Conservation (phyloP, 2,888 invertebrate genomes). For the Teleogryllus oceanicus region DNA sequence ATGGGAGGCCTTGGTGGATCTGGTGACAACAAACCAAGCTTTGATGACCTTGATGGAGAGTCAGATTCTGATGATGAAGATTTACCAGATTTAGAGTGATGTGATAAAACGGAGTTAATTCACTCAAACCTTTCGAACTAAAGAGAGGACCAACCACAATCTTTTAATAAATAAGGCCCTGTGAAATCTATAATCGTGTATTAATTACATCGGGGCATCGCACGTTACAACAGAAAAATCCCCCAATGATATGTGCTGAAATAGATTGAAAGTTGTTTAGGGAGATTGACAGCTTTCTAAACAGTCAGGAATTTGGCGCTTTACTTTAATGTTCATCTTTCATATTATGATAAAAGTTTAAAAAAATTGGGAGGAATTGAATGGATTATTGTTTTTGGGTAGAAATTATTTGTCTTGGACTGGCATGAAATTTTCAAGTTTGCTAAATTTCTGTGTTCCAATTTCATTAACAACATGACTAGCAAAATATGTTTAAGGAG, state of each 20-base stretch:
- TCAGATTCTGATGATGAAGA: constrained; percentile 79
- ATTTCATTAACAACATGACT: neutral
- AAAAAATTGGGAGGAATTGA: neutral
- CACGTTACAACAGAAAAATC: neutral
- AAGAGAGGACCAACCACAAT: constrained; percentile 20
- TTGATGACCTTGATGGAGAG: constrained; percentile 68
- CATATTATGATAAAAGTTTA: neutral
- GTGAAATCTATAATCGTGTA: constrained; percentile 18
- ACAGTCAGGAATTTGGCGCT: constrained; percentile 3
- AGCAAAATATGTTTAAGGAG: neutral
- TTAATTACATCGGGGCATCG: constrained; percentile 3
- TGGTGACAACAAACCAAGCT: constrained; percentile 62
- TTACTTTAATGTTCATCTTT: neutral
- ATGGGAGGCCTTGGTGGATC: constrained; percentile 63
- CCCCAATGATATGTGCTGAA: constrained; percentile 5
- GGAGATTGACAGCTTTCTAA: neutral
- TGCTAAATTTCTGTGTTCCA: constrained; percentile 5
- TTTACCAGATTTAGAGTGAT: constrained; percentile 69
- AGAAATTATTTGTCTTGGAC: neutral
- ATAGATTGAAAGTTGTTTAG: neutral
- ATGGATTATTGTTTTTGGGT: neutral
- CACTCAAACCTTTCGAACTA: neutral
- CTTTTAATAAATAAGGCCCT: constrained; percentile 2
- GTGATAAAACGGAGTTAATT: constrained; percentile 4
- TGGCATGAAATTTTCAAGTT: neutral